phyloP scores from a whole-genome alignment of 2,888 invertebrate species.

The Erannis defoliaria region DNA sequence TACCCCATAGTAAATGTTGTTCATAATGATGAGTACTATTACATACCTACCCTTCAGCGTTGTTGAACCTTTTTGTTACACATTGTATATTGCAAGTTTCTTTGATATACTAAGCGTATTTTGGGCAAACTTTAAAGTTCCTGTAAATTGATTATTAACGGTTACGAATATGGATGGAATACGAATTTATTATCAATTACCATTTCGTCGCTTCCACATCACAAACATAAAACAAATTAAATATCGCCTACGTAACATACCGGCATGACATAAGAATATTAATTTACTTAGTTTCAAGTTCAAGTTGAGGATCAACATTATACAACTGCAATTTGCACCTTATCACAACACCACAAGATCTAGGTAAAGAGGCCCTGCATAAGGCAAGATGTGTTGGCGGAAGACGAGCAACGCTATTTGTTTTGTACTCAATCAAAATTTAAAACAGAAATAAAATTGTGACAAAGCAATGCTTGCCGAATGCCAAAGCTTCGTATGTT shows the following conservation, averaged over 20 bases:
- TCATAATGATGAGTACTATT: too few species aligned
- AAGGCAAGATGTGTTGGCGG: conserved; percentile 45
- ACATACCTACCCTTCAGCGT: too few species aligned
- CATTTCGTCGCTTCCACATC: conserved; percentile 28
- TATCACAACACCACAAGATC: conserved; percentile 17
- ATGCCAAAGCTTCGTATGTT: too few species aligned
- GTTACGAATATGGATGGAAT: too few species aligned
- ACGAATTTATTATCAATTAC: too few species aligned
- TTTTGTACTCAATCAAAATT: conserved; percentile 29
- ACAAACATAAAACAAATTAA: conserved; percentile 21
- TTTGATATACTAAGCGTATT: too few species aligned
- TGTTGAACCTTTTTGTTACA: too few species aligned
- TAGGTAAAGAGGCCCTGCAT: neutral
- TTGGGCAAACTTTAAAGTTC: too few species aligned
- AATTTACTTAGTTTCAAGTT: conserved; percentile 53
- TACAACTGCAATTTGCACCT: conserved; percentile 27
- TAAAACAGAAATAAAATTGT: neutral
- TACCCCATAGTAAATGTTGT: too few species aligned
- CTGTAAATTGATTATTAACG: too few species aligned
- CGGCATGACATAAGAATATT: conserved; percentile 45
- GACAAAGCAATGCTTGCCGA: neutral
- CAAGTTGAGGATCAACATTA: conserved; percentile 49
- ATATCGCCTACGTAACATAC: conserved; percentile 39
- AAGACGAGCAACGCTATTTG: conserved; percentile 43
- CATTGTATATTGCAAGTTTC: too few species aligned